Percentiles rank a stretch among this genome's conserved stretches.
Evolutionary conservation across 2,113 vertebrate species (phyloP).

Genomic region (Oncorhynchus masou): DNA sequence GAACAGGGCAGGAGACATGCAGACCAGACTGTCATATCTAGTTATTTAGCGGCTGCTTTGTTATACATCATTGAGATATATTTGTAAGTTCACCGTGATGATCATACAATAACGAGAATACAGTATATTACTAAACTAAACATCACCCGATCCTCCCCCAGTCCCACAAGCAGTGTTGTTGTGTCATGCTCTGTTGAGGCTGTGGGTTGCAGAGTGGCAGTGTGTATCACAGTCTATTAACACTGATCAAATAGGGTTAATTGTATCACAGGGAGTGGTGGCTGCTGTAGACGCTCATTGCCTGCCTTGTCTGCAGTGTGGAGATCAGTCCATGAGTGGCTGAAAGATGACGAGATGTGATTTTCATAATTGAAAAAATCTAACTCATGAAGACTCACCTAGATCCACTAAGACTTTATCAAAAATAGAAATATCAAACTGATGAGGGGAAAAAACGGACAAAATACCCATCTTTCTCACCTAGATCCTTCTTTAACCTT

Average conservation of each 20-base stretch:
- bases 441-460: not conserved
- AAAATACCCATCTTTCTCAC: not conserved
- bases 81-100: not conserved
- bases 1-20: constrained; percentile 75
- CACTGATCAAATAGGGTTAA: constrained; percentile 25
- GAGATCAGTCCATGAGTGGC: too few species aligned
- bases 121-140: not conserved
- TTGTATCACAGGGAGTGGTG: constrained; percentile 8
- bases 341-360: not conserved
- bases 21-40: not conserved
- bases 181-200: constrained; percentile 52
- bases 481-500: not conserved
- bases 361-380: not conserved
- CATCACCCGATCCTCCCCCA: not conserved
- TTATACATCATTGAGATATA: not conserved
- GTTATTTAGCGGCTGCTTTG: not conserved
- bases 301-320: not conserved
- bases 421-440: too few species aligned
- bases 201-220: constrained; percentile 38
- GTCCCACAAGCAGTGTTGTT: not conserved
- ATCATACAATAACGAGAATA: not conserved
- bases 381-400: too few species aligned
- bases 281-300: not conserved
- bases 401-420: too few species aligned
- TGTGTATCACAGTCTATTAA: constrained; percentile 14